phyloP scores from a whole-genome alignment of 2,797 vertebrate species.

The Gadopsis bispinosus region DNA sequence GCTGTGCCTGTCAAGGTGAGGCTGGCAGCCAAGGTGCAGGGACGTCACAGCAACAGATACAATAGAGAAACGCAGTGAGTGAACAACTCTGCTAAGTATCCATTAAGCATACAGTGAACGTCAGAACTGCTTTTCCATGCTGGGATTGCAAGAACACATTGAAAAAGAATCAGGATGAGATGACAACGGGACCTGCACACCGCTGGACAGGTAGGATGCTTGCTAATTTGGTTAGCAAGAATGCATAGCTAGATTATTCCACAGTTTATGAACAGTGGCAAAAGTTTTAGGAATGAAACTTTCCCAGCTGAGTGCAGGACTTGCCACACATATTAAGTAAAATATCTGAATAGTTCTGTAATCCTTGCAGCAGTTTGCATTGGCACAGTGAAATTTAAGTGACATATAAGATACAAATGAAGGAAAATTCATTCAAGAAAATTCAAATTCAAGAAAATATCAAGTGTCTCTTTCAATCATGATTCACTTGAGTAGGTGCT shows the following conservation, averaged over 20 bases:
- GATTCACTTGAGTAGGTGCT: too few relatives aligned
- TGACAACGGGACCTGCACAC: neutral
- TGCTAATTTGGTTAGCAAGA: slow-evolving; percentile 16
- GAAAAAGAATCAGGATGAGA: neutral
- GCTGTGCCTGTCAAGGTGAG: slow-evolving; percentile 17
- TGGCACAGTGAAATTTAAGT: slow-evolving; percentile 27
- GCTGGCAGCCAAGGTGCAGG: neutral
- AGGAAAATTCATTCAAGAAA: slow-evolving; percentile 11
- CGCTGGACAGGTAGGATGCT: slow-evolving; percentile 11
- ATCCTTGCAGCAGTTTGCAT: slow-evolving; percentile 31
- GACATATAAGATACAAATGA: slow-evolving; percentile 19
- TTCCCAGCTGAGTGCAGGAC: slow-evolving; percentile 9
- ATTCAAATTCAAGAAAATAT: slow-evolving; percentile 35
- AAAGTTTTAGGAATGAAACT: slow-evolving; percentile 28
- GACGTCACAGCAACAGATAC: neutral
- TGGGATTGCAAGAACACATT: slow-evolving; percentile 6
- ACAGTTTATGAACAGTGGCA: slow-evolving; percentile 10
- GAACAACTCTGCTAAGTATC: slow-evolving; percentile 8
- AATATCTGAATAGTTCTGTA: slow-evolving; percentile 18
- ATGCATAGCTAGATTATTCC: neutral
- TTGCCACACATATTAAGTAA: slow-evolving; percentile 17
- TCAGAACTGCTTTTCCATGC: slow-evolving; percentile 35
- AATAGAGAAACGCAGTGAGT: slow-evolving; percentile 3
- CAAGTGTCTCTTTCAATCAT: slow-evolving; percentile 19
- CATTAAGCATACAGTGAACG: neutral